Evolutionary conservation across 2,888 invertebrate species (phyloP).

Genomic region (Amphipoea lucens): DNA sequence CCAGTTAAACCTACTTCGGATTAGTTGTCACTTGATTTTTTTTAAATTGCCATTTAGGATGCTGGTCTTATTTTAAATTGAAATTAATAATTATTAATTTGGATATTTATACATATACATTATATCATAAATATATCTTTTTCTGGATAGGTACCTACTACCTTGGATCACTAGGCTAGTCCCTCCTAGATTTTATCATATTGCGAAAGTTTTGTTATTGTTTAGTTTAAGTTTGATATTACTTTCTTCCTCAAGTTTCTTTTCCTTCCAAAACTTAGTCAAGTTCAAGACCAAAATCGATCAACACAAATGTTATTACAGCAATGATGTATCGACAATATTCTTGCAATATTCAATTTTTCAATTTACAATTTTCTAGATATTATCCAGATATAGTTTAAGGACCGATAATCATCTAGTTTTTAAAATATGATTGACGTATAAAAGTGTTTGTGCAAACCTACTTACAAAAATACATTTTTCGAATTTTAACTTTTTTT

Average conservation of each 20-base stretch:
- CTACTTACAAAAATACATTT: too few relatives aligned
- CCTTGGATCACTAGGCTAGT: not conserved
- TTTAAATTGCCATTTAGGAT: too few relatives aligned
- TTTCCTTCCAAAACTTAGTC: not conserved
- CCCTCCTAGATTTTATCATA: not conserved
- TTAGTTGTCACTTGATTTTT: too few relatives aligned
- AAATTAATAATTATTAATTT: too few relatives aligned
- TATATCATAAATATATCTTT: not conserved
- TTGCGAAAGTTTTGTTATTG: conserved; percentile 4
- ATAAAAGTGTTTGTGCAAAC: too few relatives aligned
- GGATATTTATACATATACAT: not conserved
- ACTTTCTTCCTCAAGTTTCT: not conserved
- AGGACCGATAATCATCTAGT: too few relatives aligned
- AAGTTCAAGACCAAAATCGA: not conserved
- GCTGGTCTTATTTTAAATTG: too few relatives aligned
- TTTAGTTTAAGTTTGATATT: conserved; percentile 1
- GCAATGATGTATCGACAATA: conserved; percentile 17
- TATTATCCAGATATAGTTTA: not conserved
- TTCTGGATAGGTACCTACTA: not conserved
- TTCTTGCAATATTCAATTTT: not conserved
- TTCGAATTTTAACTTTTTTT: too few relatives aligned
- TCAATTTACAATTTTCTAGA: not conserved
- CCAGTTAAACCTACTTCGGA: not conserved
- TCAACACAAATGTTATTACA: conserved; percentile 2
- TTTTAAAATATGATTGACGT: too few relatives aligned